Percentiles rank a stretch among this genome's conserved stretches.
Conservation (phyloP, 2,888 invertebrate genomes). For the Leptogaster cylindrica region DNA sequence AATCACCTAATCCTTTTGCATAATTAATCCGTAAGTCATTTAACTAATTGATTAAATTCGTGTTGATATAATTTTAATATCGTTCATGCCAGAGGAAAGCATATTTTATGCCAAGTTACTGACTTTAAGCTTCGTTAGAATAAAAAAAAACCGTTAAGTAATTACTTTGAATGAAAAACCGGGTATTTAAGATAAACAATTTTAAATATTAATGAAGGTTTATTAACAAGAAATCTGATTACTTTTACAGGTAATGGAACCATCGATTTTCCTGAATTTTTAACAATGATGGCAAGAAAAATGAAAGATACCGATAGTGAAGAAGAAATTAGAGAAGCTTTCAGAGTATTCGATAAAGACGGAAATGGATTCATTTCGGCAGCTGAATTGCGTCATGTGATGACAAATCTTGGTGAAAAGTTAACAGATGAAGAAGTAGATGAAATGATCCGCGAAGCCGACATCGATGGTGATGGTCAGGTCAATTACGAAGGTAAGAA, state of each 20-base stretch:
- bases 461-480: slow-evolving; percentile 99
- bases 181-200: no score
- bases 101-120: no score
- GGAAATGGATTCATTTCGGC: slow-evolving; percentile 99
- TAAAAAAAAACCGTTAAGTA: no score
- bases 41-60: no score
- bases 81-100: no score
- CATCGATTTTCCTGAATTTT: slow-evolving; percentile 99
- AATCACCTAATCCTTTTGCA: no score
- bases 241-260: slow-evolving; percentile 89
- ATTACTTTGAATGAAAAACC: no score
- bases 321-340: slow-evolving; percentile 98
- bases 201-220: no score
- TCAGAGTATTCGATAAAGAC: slow-evolving; percentile 99
- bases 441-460: slow-evolving; percentile 99
- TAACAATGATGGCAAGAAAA: slow-evolving; percentile 99
- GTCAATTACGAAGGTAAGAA: slow-evolving; percentile 66
- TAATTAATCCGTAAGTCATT: no score
- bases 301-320: slow-evolving; percentile 99
- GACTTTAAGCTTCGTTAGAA: no score
- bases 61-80: no score
- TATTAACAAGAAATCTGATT: background rate
- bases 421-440: slow-evolving; percentile 99
- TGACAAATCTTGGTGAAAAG: slow-evolving; percentile 99
- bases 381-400: slow-evolving; percentile 97